phyloP scores from a whole-genome alignment of 2,113 vertebrate species.

The Leptobrachium ailaonicum region DNA sequence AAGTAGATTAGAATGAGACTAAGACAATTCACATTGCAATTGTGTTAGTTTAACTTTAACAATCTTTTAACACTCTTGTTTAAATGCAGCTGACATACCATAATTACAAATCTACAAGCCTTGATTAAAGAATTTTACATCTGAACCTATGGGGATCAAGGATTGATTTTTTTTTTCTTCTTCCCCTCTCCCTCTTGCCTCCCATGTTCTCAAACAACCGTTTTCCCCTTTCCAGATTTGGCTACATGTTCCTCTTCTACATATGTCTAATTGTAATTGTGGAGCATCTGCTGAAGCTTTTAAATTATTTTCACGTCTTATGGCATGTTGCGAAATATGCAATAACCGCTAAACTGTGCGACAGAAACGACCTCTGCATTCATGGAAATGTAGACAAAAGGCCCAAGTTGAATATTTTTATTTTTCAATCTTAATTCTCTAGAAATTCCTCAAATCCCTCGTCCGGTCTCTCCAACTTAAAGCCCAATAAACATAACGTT shows the following conservation, averaged over 20 bases:
- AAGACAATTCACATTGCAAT: constrained; percentile 95
- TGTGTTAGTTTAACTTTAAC: constrained; percentile 91
- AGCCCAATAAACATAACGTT: no score
- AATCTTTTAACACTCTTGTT: constrained; percentile 87
- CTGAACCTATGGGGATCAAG: constrained; percentile 73
- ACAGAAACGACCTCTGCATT: no score
- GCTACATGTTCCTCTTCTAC: background rate
- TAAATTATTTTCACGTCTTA: no score
- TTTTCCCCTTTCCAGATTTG: constrained; percentile 25
- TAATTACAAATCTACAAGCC: constrained; percentile 85
- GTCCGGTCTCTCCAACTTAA: no score
- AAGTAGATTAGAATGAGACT: constrained; percentile 93
- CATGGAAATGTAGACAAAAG: no score
- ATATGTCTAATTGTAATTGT: background rate
- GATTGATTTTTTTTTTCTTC: constrained; percentile 69
- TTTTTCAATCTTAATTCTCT: no score
- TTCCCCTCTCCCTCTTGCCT: no score
- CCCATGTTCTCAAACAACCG: constrained; percentile 52
- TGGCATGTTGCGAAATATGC: no score
- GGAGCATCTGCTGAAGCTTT: no score
- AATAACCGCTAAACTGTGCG: no score
- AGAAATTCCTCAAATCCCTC: no score
- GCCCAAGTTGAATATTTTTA: no score
- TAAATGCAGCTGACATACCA: constrained; percentile 88
- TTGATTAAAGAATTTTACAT: constrained; percentile 84